Evolutionary conservation across 2,888 invertebrate genomes (phyloP).

Genomic region (Embidobia sp.): DNA sequence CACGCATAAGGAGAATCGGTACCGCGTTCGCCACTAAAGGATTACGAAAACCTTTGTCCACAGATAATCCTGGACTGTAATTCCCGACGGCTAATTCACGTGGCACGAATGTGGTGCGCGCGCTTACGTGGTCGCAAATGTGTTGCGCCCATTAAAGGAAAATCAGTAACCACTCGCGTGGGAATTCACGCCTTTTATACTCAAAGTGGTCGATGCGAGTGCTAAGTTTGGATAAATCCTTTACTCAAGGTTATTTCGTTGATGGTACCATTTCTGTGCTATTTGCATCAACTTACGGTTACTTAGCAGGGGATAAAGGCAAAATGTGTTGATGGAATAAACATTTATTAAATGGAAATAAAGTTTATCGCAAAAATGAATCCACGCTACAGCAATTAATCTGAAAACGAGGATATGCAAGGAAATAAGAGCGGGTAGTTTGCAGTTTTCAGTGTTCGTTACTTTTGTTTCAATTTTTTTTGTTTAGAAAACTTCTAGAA

Average conservation of each 20-base stretch:
- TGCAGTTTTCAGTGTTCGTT: too few species aligned
- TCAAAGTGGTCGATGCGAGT: slow-evolving; percentile 45
- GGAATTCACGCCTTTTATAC: slow-evolving; percentile 64
- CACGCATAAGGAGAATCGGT: slow-evolving; percentile 78
- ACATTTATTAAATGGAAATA: too few species aligned
- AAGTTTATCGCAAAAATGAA: too few species aligned
- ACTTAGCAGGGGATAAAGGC: background rate
- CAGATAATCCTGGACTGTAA: slow-evolving; percentile 65
- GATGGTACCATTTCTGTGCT: slow-evolving; percentile 1
- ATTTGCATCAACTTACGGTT: slow-evolving; percentile 13
- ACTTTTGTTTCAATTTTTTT: too few species aligned
- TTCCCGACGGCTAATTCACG: slow-evolving; percentile 66
- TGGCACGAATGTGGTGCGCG: slow-evolving; percentile 53
- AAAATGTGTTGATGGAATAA: too few species aligned
- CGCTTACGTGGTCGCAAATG: slow-evolving; percentile 61
- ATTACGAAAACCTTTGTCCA: slow-evolving; percentile 67
- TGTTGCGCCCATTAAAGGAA: slow-evolving; percentile 61
- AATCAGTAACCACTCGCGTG: slow-evolving; percentile 65
- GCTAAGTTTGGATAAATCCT: slow-evolving; percentile 30
- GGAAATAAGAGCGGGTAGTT: too few species aligned
- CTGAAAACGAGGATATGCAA: too few species aligned
- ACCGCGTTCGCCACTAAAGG: slow-evolving; percentile 66
- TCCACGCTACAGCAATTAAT: too few species aligned
- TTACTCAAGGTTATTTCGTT: slow-evolving; percentile 24
- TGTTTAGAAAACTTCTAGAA: too few species aligned